Evolutionary conservation across 2,113 vertebrate species (phyloP).

Genomic region (Rhinopomastus cyanomelas): DNA sequence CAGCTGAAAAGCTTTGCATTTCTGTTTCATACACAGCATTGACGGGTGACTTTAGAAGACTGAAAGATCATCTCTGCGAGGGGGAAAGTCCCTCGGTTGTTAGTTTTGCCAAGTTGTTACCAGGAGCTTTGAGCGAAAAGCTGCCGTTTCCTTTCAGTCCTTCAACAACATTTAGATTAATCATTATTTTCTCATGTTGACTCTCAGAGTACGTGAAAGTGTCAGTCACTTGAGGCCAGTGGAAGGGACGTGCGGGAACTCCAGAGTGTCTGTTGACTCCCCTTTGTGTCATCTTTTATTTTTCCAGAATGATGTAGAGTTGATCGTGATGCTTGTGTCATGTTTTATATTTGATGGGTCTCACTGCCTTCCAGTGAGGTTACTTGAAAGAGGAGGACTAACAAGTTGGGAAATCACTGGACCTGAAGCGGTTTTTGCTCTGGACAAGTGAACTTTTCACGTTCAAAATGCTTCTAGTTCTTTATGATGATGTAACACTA

Average conservation of each 20-base stretch:
- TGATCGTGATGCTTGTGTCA: not conserved
- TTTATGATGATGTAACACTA: not conserved
- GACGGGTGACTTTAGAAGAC: not conserved
- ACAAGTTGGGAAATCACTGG: not conserved
- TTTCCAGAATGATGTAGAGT: not conserved
- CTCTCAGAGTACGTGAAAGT: not conserved
- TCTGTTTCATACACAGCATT: constrained; percentile 24
- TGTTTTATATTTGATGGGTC: not conserved
- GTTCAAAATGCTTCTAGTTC: not conserved
- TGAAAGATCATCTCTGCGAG: constrained; percentile 26
- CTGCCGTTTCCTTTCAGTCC: not conserved
- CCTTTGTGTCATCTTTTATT: not conserved
- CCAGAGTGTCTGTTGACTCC: not conserved
- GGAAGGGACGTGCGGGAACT: not conserved
- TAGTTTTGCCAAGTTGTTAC: not conserved
- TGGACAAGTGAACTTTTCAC: not conserved
- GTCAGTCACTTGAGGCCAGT: not conserved
- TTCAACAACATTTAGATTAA: not conserved
- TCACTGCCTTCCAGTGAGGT: not conserved
- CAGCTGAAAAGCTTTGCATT: constrained; percentile 46
- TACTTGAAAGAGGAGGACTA: not conserved
- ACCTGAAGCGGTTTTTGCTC: not conserved
- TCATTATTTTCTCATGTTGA: not conserved
- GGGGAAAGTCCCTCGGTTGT: not conserved
- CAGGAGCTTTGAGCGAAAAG: not conserved